Evolutionary conservation across 2,888 invertebrate species (phyloP).

Genomic region (Pseudoips prasinana): DNA sequence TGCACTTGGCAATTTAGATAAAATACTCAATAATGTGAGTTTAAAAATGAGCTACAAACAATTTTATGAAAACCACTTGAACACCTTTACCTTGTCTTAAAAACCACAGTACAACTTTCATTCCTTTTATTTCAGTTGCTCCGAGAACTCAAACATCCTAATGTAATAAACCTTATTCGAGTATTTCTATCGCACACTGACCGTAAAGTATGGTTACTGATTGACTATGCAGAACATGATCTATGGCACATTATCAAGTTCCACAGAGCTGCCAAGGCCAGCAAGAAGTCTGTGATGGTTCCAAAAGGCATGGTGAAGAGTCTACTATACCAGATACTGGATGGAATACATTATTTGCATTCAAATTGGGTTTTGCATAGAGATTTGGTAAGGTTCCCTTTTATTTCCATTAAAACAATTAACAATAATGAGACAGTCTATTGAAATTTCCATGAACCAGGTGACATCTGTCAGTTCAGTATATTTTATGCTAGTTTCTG

Average conservation of each 20-base stretch:
- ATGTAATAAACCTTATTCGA: slow-evolving; percentile 97
- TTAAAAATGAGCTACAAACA: too few relatives aligned
- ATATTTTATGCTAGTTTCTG: too few relatives aligned
- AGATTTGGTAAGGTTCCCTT: slow-evolving; percentile 87
- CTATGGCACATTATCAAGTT: slow-evolving; percentile 99
- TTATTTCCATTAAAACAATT: too few relatives aligned
- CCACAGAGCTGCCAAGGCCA: slow-evolving; percentile 98
- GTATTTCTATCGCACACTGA: slow-evolving; percentile 98
- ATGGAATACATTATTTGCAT: slow-evolving; percentile 99
- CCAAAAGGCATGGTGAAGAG: slow-evolving; percentile 99
- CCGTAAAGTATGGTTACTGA: slow-evolving; percentile 97
- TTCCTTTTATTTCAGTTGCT: too few relatives aligned
- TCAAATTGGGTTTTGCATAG: slow-evolving; percentile 99
- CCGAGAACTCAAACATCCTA: slow-evolving; percentile 97
- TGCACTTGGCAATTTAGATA: too few relatives aligned
- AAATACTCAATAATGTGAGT: too few relatives aligned
- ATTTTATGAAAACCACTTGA: too few relatives aligned
- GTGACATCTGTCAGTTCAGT: too few relatives aligned
- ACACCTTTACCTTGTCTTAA: too few relatives aligned
- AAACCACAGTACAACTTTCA: too few relatives aligned
- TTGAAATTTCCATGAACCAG: too few relatives aligned
- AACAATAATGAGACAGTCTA: too few relatives aligned
- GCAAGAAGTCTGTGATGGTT: slow-evolving; percentile 97
- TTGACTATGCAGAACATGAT: slow-evolving; percentile 99
- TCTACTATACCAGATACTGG: slow-evolving; percentile 97